Base-by-base conservation (phyloP, 2,888 invertebrate species). In the Portevinia maculata region DNA sequence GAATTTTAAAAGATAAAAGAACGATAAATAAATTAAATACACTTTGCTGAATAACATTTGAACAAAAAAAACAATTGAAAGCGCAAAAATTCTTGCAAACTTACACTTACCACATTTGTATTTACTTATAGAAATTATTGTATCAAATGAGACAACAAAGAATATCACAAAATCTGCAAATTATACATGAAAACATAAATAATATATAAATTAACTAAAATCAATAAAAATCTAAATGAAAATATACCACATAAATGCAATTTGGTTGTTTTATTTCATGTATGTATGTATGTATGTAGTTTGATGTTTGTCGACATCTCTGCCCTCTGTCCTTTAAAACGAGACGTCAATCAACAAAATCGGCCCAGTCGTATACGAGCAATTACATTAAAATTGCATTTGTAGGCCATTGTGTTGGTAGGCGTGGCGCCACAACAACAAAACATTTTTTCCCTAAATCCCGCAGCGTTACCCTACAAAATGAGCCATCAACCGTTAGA, bases 111-210 rank as follows among this genome's bases (percentile, higher is more conserved):
- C 50, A 53, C 64, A 9, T 37, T 57, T n/a, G n/a, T n/a, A n/a
- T n/a, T n/a, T n/a, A n/a, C n/a, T 70, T 60, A 73, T 55, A 60
- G 13, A 21, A 48, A 69, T 41, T 57, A 41, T 64, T 70, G 55
- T 67, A 75, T 37, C 48, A 46, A 67, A 46, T 39, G 13, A 15
- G 13, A 52, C 34, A 46, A 67, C 37, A 48, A 5, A 24, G 24
- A 24, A 60, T 59, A 75, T 37, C 69, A 71, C 59, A 62, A 55
- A 55, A 70, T 59, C 21, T 46, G 64, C 70, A 65, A 81, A 70
- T 53, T 76, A 76, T 71, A 83, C 81, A 76, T 76, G 65, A 71
- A 71, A 70, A 62, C 59, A 62, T 53, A 74, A 52, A 55, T 39
- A 73, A 67, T 24, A 24, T 24, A 24, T 5, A 24, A 24, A 24